Evolutionary conservation across 53 echinoderm and acorn worm genomes (phyloP).

Genomic region (Antedon mediterranea): DNA sequence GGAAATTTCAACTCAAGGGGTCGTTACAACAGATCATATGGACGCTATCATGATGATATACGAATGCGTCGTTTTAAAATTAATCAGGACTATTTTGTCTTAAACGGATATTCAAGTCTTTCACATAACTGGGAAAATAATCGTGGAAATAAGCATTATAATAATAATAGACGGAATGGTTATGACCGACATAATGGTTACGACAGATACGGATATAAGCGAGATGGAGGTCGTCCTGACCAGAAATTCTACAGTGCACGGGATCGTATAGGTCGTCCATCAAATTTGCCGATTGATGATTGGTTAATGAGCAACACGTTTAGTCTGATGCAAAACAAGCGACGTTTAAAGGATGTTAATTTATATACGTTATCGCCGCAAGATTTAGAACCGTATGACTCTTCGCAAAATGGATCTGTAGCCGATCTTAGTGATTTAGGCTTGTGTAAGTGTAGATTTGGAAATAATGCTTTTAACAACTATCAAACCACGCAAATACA

Average conservation of each 20-base stretch:
- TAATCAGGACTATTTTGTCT: neutral
- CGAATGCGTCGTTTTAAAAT: neutral
- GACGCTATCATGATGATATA: neutral
- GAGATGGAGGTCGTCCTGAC: neutral
- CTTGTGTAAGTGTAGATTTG: slow-evolving; percentile 61
- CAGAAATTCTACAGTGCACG: neutral
- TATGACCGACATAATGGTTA: neutral
- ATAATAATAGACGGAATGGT: neutral
- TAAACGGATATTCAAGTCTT: neutral
- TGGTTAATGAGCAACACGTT: neutral
- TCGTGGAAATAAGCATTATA: neutral
- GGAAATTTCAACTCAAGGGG: neutral
- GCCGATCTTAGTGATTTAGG: slow-evolving; percentile 82
- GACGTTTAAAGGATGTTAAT: slow-evolving; percentile 71
- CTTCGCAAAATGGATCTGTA: slow-evolving; percentile 66
- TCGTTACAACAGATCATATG: neutral
- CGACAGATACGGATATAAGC: neutral
- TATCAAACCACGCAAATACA: neutral
- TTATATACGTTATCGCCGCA: slow-evolving; percentile 83
- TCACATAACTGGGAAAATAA: neutral
- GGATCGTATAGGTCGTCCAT: neutral
- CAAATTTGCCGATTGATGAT: neutral
- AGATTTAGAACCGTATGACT: slow-evolving; percentile 84
- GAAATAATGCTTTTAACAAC: neutral
- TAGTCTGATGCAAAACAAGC: slow-evolving; percentile 17